A percentile compares a stretch with the other conserved stretches of the same genome.
Conservation (phyloP, 2,113 vertebrate species). For the Callaeas wilsoni region DNA sequence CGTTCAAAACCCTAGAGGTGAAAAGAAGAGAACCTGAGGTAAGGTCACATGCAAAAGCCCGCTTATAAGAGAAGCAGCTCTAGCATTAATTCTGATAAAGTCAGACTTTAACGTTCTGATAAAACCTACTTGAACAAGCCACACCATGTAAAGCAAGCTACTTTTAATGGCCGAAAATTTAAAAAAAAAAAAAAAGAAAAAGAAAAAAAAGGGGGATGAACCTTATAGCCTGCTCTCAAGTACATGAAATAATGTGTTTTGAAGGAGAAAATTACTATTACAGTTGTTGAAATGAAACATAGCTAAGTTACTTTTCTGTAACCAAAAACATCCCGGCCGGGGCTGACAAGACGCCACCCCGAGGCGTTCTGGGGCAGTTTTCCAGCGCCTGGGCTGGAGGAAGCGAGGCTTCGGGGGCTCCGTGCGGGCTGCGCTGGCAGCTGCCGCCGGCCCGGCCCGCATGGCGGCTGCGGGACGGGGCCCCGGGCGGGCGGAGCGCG, state of each 20-base stretch:
- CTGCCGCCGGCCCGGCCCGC: fast-evolving
- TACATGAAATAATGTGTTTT: not conserved
- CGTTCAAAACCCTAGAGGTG: fast-evolving
- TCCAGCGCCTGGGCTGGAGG: not conserved
- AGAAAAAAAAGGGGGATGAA: not conserved
- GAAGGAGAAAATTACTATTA: not conserved
- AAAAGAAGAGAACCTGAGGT: not conserved
- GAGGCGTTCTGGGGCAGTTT: fast-evolving
- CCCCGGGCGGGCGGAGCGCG: fast-evolving
- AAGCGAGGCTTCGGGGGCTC: not conserved
- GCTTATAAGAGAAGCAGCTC: not conserved
- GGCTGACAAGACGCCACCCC: no score
- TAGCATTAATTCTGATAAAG: not conserved
- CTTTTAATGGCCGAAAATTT: not conserved
- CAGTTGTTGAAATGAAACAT: not conserved
- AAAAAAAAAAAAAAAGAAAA: no score
- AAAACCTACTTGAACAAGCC: not conserved
- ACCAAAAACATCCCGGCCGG: not conserved
- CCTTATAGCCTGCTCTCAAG: not conserved
- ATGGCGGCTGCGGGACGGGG: fast-evolving
- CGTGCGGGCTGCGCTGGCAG: fast-evolving
- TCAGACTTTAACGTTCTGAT: not conserved
- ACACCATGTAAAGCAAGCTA: not conserved
- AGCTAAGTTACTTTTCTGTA: not conserved
- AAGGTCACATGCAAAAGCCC: not conserved